These are phyloP conservation scores for Schizopygopsis malacanthus DNA, from an alignment of 2,797 vertebrate genomes.

Conservation along the genomic window DNA sequence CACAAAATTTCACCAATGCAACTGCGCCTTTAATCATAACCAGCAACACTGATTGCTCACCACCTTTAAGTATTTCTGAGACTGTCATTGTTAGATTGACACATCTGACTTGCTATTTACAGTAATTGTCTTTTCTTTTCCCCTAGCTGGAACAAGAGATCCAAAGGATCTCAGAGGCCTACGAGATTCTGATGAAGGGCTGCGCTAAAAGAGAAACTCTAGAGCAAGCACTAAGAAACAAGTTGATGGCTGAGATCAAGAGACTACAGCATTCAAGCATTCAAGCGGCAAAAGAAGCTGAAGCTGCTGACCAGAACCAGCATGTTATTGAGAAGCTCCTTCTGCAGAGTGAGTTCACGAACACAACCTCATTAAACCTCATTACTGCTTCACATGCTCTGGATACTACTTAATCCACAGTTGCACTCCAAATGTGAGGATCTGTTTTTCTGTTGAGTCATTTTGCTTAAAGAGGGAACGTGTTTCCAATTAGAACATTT, in stretches of 20 bases:
- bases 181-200: conserved; percentile 91
- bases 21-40: background rate
- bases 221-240: conserved; percentile 92
- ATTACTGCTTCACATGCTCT: conserved; percentile 6
- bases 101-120: background rate
- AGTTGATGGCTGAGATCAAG: conserved; percentile 89
- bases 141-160: conserved; percentile 94
- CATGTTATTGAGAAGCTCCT: conserved; percentile 91
- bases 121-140: background rate
- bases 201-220: conserved; percentile 92
- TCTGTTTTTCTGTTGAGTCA: conserved; percentile 35
- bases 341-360: conserved; percentile 86
- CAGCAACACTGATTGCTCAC: background rate
- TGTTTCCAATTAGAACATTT: conserved; percentile 37
- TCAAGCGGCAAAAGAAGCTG: conserved; percentile 87
- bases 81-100: background rate
- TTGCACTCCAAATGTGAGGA: conserved; percentile 2
- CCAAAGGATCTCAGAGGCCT: conserved; percentile 93
- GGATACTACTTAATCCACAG: background rate
- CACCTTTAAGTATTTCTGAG: conserved; percentile 2
- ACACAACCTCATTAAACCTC: background rate
- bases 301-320: conserved; percentile 91
- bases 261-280: conserved; percentile 92
- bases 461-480: conserved; percentile 38
- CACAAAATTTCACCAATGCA: too few species aligned